Base-by-base conservation (phyloP, 2,797 vertebrate species). In the Bucorvus abyssinicus region DNA sequence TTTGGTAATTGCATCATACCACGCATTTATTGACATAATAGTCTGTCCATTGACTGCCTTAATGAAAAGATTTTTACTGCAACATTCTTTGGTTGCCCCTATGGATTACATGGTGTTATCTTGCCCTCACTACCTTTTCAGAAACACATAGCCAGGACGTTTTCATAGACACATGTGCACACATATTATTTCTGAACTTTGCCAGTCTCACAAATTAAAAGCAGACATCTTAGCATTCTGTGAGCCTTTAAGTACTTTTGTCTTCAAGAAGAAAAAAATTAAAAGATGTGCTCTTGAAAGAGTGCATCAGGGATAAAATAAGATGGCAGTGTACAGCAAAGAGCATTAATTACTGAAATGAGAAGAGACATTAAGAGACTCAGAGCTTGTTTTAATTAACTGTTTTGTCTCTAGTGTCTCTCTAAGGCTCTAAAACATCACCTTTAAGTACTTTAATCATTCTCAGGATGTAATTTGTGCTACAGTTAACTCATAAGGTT, bases 191-290 rank as follows among this genome's bases (percentile, higher is more conserved):
- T 53, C 69, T 90, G 67, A 76, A 47, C 27, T 89, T 57, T 52
- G 63, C 63, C 59, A 71, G 52, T 69, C 29, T 84, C 57, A 63
- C 38, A 90, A 87, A 84, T 86, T 75, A 50, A 69, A 90, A 94
- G 10, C 74, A 88, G 70, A 34, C 19, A 47, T n/a, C 7, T 57
- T 64, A 24, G 17, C 24, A 27, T 89, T 84, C 45, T 67, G 6
- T 53, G 29, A 91, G 36, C 14, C 45, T 59, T 83, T 60, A 53
- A 57, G 29, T 84, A 78, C 32, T 76, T 86, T 68, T 82, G 18
- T 82, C 53, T n/a, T 78, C 29, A 14, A 53, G 29, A 78, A 74
- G 13, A 49, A 83, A 61, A 73, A 42, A 55, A 4, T 19, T 19
- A 50, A 26, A 77, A 40, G 38, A 40, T 40, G 38, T 40, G 32